Percentiles rank a stretch among this genome's conserved stretches.
phyloP scores from a whole-genome alignment of 2,113 vertebrate genomes.

The Mesocricetus auratus region DNA sequence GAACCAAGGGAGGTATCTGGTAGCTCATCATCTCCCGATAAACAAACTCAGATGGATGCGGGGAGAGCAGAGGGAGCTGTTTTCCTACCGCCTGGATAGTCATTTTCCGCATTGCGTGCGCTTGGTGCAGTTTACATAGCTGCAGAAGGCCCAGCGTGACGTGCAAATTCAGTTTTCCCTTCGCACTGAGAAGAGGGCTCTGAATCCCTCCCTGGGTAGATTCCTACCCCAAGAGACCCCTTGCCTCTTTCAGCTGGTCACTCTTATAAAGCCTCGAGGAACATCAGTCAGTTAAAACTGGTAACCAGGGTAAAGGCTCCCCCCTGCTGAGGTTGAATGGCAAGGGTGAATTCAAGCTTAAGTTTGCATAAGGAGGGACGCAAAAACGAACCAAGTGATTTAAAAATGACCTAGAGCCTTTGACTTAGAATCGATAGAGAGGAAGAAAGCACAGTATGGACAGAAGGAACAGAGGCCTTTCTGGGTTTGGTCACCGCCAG shows the following conservation, averaged over 20 bases:
- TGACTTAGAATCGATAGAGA: not conserved
- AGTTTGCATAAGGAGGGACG: no score
- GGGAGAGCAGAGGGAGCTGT: not conserved
- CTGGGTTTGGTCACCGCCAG: not conserved
- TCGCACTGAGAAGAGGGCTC: not conserved
- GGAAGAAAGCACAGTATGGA: not conserved
- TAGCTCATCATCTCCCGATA: not conserved
- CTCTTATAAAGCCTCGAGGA: slow-evolving; percentile 12
- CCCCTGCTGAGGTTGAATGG: not conserved
- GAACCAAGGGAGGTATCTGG: not conserved
- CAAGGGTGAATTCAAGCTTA: not conserved
- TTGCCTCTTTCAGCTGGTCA: not conserved
- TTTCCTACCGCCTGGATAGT: not conserved
- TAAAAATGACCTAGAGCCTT: not conserved
- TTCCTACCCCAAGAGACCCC: slow-evolving; percentile 19
- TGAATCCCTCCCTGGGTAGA: not conserved
- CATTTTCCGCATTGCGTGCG: not conserved
- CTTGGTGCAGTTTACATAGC: not conserved
- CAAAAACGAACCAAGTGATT: not conserved
- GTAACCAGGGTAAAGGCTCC: not conserved
- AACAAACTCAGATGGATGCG: not conserved
- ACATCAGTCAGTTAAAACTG: slow-evolving; percentile 12
- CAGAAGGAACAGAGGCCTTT: not conserved
- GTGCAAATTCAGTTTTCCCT: slow-evolving; percentile 16
- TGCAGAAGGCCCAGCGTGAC: not conserved